These are phyloP conservation scores for Syrista parreyssii DNA, from an alignment of 2,888 invertebrate species.

Conservation along the genomic window DNA sequence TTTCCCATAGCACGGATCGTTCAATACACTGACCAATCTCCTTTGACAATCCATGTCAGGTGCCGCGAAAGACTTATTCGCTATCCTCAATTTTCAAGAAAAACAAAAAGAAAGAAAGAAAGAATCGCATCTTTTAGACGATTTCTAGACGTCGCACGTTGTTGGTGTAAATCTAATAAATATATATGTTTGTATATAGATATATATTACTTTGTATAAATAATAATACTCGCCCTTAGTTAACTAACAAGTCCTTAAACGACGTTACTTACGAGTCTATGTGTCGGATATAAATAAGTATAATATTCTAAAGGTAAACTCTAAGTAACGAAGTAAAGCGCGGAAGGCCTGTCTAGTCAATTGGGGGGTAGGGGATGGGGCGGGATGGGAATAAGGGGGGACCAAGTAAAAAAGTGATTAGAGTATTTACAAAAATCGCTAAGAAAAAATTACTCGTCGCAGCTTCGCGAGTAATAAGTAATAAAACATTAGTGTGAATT, in stretches of 20 bases:
- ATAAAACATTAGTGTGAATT: background rate
- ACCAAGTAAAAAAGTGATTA: background rate
- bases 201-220: conserved; percentile 25
- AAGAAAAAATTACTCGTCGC: background rate
- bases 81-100: background rate
- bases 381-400: background rate
- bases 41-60: background rate
- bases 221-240: conserved; percentile 12
- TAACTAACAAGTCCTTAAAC: background rate
- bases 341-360: background rate
- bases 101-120: background rate
- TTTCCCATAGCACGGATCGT: too few species aligned
- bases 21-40: too few species aligned
- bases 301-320: background rate
- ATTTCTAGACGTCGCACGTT: background rate
- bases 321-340: background rate
- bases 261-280: background rate
- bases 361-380: background rate
- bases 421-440: background rate
- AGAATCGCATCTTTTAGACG: background rate
- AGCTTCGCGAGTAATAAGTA: background rate
- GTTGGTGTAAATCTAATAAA: conserved; percentile 5
- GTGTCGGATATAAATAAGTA: background rate
- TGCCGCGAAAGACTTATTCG: background rate
- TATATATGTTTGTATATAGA: conserved; percentile 5